These are phyloP conservation scores for Drosophila guanche DNA, from an alignment of 1,140 invertebrate species.

Conservation along the genomic window DNA sequence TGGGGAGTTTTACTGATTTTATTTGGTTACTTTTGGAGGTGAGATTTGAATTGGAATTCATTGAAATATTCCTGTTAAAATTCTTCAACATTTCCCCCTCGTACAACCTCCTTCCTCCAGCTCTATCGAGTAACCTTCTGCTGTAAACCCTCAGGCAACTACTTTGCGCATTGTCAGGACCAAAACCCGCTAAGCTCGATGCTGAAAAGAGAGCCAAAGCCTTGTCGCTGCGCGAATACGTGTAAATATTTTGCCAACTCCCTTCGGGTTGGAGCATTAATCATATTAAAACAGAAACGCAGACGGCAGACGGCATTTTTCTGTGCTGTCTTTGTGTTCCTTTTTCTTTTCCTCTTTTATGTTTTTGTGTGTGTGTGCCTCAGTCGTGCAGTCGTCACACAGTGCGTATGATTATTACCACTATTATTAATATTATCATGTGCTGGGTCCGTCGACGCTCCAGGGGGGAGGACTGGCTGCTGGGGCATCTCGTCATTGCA, in stretches of 20 bases:
- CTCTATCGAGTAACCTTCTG: not conserved
- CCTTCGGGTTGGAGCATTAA: constrained; percentile 57
- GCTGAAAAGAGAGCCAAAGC: no score
- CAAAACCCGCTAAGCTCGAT: constrained; percentile 36
- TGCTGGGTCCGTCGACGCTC: constrained; percentile 37
- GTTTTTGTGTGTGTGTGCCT: constrained; percentile 10
- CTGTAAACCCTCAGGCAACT: constrained; percentile 4
- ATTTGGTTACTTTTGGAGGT: no score
- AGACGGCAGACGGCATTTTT: constrained; percentile 38
- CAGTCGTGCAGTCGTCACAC: constrained; percentile 57
- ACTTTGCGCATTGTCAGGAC: constrained; percentile 31
- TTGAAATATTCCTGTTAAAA: no score
- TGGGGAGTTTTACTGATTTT: no score
- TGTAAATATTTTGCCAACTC: constrained; percentile 75
- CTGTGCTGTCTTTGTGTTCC: no score
- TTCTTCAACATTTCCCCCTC: not conserved
- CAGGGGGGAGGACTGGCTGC: constrained; percentile 32
- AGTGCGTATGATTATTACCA: constrained; percentile 82
- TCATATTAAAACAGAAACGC: constrained; percentile 68
- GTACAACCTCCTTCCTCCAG: not conserved
- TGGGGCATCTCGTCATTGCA: constrained; percentile 65
- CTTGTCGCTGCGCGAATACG: constrained; percentile 39
- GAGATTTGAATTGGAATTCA: not conserved
- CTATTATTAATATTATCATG: constrained; percentile 82
- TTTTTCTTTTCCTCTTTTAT: constrained; percentile 28